These are phyloP conservation scores for Scelioninae gen. 2 DNA, from an alignment of 2,888 invertebrate species.

Conservation along the genomic window DNA sequence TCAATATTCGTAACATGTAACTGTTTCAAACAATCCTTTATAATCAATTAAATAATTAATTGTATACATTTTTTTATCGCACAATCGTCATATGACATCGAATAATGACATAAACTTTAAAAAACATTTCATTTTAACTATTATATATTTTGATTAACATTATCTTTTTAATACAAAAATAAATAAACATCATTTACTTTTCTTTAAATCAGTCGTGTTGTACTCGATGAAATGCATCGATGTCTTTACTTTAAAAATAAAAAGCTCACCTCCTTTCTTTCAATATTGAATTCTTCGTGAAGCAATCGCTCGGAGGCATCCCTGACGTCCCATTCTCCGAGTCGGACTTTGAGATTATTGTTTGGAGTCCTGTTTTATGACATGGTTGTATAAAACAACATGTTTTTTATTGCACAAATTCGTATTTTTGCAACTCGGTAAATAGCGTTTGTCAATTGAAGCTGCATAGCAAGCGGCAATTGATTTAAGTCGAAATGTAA, in stretches of 20 bases:
- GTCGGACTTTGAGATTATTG: slow-evolving; percentile 89
- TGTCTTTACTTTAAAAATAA: slow-evolving; percentile 21
- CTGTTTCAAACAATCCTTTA: too few species aligned
- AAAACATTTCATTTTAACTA: too few species aligned
- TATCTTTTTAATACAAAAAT: too few species aligned
- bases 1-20: too few species aligned
- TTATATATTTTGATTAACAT: too few species aligned
- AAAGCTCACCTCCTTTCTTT: slow-evolving; percentile 85
- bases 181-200: too few species aligned
- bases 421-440: slow-evolving; percentile 34
- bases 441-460: slow-evolving; percentile 27
- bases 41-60: too few species aligned
- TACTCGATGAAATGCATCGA: background rate
- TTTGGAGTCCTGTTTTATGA: slow-evolving; percentile 84
- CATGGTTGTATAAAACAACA: slow-evolving; percentile 56
- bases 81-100: too few species aligned
- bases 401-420: slow-evolving; percentile 39
- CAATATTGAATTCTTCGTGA: slow-evolving; percentile 92
- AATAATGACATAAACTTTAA: too few species aligned
- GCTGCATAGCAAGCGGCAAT: slow-evolving; percentile 12
- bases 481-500: slow-evolving; percentile 22
- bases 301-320: slow-evolving; percentile 88
- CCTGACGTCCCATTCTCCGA: slow-evolving; percentile 95
- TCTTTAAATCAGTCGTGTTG: too few species aligned
- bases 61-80: too few species aligned